Evolutionary conservation across 2,113 vertebrate genomes (phyloP).

Genomic region (Dolichallabes microphthalmus): DNA sequence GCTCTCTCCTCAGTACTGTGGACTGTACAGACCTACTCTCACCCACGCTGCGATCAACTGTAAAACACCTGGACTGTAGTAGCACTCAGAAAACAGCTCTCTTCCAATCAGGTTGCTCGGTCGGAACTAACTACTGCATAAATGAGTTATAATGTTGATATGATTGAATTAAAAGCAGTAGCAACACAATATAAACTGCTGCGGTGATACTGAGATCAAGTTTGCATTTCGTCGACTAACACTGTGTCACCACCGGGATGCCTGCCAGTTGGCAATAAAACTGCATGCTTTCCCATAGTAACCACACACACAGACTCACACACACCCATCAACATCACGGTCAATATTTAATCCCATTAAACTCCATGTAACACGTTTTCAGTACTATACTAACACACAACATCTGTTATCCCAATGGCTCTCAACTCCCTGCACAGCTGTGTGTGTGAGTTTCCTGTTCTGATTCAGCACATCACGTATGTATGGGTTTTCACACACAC

Average conservation of each 20-base stretch:
- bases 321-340: not conserved
- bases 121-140: too few species aligned
- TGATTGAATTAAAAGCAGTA: not conserved
- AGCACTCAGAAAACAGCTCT: too few species aligned
- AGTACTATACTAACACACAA: not conserved
- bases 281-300: not conserved
- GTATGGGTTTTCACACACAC: slow-evolving; percentile 10
- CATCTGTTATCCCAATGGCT: not conserved
- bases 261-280: not conserved
- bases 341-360: not conserved
- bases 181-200: not conserved
- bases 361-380: not conserved
- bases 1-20: too few species aligned
- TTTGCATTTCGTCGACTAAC: not conserved
- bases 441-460: not conserved
- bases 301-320: not conserved
- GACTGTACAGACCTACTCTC: too few species aligned
- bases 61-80: too few species aligned
- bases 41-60: too few species aligned
- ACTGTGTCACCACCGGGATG: not conserved
- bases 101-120: too few species aligned
- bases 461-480: not conserved
- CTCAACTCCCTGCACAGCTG: not conserved
- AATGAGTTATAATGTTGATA: not conserved
- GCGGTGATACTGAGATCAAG: not conserved